Conservation (phyloP, 2,888 invertebrate species). For the Sesia apiformis region DNA sequence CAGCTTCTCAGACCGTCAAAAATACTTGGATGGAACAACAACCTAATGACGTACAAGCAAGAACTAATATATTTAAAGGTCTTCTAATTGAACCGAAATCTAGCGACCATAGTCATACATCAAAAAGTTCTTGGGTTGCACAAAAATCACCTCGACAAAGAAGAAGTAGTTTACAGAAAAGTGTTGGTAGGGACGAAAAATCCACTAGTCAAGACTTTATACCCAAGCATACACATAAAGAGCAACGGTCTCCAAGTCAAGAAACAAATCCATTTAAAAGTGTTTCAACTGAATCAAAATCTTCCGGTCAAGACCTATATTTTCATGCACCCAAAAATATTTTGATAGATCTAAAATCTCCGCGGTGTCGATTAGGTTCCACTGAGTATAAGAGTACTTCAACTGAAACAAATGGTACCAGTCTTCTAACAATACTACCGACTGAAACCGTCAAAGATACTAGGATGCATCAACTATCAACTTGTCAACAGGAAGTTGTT, state of each 20-base stretch:
- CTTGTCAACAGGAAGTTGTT: too few relatives aligned
- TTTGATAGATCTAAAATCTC: not conserved
- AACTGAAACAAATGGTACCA: too few relatives aligned
- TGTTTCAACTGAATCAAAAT: not conserved
- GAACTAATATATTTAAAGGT: not conserved
- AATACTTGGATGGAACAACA: too few relatives aligned
- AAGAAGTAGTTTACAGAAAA: not conserved
- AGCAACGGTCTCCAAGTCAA: not conserved
- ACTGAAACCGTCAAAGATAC: too few relatives aligned
- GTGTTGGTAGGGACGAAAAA: too few relatives aligned
- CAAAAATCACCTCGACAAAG: not conserved
- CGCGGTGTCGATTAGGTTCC: not conserved
- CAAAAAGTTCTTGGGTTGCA: not conserved
- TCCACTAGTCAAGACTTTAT: too few relatives aligned
- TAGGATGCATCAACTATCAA: too few relatives aligned
- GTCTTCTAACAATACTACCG: too few relatives aligned
- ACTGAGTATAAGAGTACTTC: not conserved
- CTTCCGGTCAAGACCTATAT: too few relatives aligned
- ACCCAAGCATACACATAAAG: not conserved
- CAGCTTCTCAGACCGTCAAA: too few relatives aligned
- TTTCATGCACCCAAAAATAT: not conserved
- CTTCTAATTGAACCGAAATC: not conserved
- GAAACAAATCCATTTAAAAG: not conserved
- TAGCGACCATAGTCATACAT: not conserved
- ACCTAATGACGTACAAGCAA: not conserved